Evolutionary conservation across 2,113 vertebrate species (phyloP).

Genomic region (Alces alces): DNA sequence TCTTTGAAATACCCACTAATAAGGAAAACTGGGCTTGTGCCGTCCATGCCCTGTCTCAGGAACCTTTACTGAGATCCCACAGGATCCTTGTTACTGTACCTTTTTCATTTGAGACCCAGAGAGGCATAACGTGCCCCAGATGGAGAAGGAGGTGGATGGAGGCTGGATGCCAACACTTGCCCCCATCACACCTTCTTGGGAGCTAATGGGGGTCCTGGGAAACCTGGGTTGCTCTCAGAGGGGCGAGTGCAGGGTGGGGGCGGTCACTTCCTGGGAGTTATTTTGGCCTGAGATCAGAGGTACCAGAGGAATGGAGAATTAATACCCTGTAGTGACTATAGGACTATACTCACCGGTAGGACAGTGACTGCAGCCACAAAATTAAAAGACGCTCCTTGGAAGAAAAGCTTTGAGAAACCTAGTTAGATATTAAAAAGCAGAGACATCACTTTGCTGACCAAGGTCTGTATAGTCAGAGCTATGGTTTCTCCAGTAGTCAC

Average conservation of each 20-base stretch:
- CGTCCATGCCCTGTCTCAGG: rapidly evolving
- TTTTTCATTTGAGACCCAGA: not conserved
- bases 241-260: not conserved
- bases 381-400: not conserved
- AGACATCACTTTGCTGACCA: not conserved
- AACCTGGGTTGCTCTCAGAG: not conserved
- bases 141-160: not conserved
- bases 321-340: not conserved
- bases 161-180: not conserved
- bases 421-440: not conserved
- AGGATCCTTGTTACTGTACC: not conserved
- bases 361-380: not conserved
- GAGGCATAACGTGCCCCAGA: not conserved
- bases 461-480: not conserved
- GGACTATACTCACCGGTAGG: not conserved
- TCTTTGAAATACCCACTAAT: too few relatives aligned
- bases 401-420: not conserved
- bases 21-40: not conserved
- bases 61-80: not conserved
- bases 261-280: not conserved
- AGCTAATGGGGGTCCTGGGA: not conserved
- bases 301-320: not conserved
- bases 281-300: not conserved
- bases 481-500: not conserved
- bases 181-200: not conserved